Percentiles rank a stretch among this genome's conserved stretches.
Conservation (phyloP, 2,888 invertebrate species). For the Raillietiella orientalis region DNA sequence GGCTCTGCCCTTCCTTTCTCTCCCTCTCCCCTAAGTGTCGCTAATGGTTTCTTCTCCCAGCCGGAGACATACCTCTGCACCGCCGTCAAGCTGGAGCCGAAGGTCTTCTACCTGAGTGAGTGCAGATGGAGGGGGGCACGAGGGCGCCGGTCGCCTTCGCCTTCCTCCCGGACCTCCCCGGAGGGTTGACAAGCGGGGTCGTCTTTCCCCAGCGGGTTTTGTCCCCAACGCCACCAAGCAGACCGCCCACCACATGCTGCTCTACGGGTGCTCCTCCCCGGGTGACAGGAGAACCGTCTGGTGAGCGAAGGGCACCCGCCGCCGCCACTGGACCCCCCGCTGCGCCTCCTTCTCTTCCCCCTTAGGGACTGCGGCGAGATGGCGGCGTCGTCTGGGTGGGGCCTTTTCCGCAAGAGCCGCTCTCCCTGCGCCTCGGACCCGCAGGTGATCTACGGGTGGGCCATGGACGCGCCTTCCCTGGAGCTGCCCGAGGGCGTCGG, state of each 20-base stretch:
- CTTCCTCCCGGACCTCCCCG: conserved; percentile 1
- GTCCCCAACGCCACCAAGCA: conserved; percentile 67
- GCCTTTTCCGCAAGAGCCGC: conserved; percentile 20
- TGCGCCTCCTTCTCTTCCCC: no score
- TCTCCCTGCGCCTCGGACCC: conserved; percentile 28
- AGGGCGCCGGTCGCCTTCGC: no score
- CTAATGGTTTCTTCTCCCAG: conserved; percentile 21
- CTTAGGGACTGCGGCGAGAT: conserved; percentile 90
- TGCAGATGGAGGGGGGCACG: conserved; percentile 7
- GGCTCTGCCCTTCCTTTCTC: no score
- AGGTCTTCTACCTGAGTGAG: conserved; percentile 49
- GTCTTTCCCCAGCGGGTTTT: conserved; percentile 61
- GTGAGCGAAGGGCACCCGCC: conserved; percentile 20
- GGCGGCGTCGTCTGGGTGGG: conserved; percentile 19
- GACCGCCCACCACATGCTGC: conserved; percentile 68
- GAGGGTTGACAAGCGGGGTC: no score
- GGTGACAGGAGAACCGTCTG: conserved; percentile 35
- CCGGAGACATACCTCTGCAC: conserved; percentile 73
- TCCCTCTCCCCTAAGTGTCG: no score
- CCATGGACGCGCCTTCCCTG: conserved; percentile 53
- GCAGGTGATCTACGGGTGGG: conserved; percentile 80
- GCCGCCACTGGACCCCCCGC: no score
- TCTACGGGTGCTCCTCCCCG: conserved; percentile 59
- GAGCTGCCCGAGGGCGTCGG: conserved; percentile 55
- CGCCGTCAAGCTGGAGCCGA: conserved; percentile 43